These are phyloP conservation scores for Donacobius atricapilla DNA, from an alignment of 2,113 vertebrate species.

Conservation along the genomic window DNA sequence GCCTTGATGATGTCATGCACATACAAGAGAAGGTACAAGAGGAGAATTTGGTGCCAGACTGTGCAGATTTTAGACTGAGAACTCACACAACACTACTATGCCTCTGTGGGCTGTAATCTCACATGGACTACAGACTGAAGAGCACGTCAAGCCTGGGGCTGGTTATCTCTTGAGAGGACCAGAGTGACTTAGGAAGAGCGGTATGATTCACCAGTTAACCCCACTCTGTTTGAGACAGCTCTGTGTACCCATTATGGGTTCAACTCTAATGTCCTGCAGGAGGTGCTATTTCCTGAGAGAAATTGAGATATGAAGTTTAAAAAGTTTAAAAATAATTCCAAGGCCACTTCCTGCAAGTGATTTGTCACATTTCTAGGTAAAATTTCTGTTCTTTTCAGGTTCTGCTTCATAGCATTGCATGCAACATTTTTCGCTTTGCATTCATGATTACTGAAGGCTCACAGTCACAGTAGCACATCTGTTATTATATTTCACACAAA, in stretches of 20 bases:
- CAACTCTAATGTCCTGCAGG: neutral
- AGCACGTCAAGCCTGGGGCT: neutral
- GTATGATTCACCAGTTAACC: neutral
- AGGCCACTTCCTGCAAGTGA: neutral
- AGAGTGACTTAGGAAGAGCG: neutral
- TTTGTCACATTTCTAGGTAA: neutral
- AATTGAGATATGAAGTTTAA: neutral
- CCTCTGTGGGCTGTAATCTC: neutral
- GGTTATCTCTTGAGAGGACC: neutral
- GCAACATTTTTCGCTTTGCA: neutral
- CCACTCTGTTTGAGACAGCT: neutral
- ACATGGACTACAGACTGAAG: neutral
- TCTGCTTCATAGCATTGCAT: neutral
- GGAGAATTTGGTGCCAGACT: neutral
- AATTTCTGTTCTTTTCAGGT: neutral
- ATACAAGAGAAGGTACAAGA: neutral
- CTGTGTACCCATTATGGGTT: neutral
- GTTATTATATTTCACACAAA: neutral
- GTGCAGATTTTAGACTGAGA: neutral
- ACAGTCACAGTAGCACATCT: neutral
- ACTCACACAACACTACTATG: neutral
- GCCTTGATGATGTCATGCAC: rapidly evolving
- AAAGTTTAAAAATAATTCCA: neutral
- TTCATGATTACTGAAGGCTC: neutral
- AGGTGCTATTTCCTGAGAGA: neutral